Base-by-base conservation (phyloP, 2,888 invertebrate species). In the Sarcophaga variegata region DNA sequence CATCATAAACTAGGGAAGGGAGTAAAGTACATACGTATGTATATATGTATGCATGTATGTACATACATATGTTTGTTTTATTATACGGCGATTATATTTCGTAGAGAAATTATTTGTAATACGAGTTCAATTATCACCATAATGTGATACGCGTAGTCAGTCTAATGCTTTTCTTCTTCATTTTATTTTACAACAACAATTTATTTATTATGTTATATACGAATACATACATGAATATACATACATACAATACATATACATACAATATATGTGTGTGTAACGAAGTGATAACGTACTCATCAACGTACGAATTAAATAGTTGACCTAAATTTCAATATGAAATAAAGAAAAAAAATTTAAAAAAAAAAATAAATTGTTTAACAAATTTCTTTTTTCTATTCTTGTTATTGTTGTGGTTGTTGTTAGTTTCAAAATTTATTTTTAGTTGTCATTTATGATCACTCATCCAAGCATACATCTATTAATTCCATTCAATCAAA, bases 31-130 rank as follows among this genome's bases (percentile, higher is more conserved):
- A 72, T 37, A 54, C 25, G 3, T 60, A 54, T n/a, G 11, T 3
- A 49, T 60, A 63, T 37, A 72, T 47, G 17, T 45, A 71, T 27
- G 4, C 37, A 14, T 20, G 14, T 80, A 25, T 6, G 22, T 72
- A 59, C 10, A 22, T 25, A 10, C 17, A 8, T 22, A 47, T 63
- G 66, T 20, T 49, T 47, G 25, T 37, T 8, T 37, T 37, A 37
- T 37, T 37, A 37, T 37, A 37, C 37, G 37, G 0, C 37, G 37
- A 37, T 64, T 11, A 66, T 66, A 20, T 64, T 64, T 63, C 54
- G 71, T 72, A 77, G 60, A 77, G 37, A 83, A 78, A 83, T 72
- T 74, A 74, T 83, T 83, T 83, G 83, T 71, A 83, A 78, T 72
- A 72, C 60, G 78, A 83, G 62, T 78, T 78, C 67, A 78, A 83